phyloP scores from a whole-genome alignment of 2,113 vertebrate species.

The Capra hircus region DNA sequence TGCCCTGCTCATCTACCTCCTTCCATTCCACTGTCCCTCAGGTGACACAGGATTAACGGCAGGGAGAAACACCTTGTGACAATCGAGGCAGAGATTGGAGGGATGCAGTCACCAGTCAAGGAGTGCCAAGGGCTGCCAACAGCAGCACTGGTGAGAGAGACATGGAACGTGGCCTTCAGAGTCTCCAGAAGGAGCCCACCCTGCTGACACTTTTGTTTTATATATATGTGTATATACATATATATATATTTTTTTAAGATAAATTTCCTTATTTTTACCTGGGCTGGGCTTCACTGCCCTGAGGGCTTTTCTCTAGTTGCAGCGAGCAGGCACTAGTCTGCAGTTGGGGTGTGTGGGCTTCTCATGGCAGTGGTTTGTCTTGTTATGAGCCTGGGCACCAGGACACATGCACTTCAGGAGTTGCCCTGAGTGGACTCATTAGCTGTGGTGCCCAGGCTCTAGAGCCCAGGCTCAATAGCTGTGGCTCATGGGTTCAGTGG shows the following conservation, averaged over 20 bases:
- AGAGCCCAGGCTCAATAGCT: neutral
- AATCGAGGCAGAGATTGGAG: neutral
- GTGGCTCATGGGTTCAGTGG: neutral
- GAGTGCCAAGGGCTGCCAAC: neutral
- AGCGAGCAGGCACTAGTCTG: neutral
- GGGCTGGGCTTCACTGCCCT: neutral
- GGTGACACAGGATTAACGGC: too few relatives aligned
- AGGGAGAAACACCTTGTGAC: too few relatives aligned
- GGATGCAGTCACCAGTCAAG: neutral
- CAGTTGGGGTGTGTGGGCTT: neutral
- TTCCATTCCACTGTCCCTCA: neutral
- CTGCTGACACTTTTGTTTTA: neutral
- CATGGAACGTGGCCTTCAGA: neutral
- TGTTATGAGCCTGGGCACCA: neutral
- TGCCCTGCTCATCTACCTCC: neutral
- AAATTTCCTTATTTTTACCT: neutral
- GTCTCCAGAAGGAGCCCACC: neutral
- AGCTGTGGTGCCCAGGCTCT: neutral
- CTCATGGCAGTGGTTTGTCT: neutral
- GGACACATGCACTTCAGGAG: rapidly evolving
- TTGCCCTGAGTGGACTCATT: neutral
- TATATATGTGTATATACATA: rapidly evolving
- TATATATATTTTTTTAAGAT: neutral
- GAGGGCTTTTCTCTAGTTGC: neutral
- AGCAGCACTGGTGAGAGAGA: neutral